These are phyloP conservation scores for Geodia barretti DNA, from an alignment of 37 sponge, comb jelly and placozoan species.

Conservation along the genomic window DNA sequence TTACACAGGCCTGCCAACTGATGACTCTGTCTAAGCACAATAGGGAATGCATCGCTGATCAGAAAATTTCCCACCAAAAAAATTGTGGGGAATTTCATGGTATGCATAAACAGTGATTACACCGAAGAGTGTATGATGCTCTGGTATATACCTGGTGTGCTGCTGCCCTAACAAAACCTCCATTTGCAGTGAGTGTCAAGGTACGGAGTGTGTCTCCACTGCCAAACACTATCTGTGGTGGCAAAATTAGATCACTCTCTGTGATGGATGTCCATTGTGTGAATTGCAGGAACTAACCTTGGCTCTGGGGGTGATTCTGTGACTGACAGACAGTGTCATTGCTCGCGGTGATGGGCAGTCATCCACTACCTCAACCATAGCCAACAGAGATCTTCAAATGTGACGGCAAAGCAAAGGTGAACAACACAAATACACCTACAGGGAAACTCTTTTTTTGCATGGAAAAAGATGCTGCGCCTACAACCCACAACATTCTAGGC, in stretches of 20 bases:
- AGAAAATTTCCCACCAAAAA: too few relatives aligned
- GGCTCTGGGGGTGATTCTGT: slow-evolving; percentile 33
- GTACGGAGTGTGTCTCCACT: slow-evolving; percentile 52
- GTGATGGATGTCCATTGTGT: too few relatives aligned
- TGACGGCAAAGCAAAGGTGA: too few relatives aligned
- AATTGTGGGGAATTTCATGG: background rate
- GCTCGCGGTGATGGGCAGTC: slow-evolving; percentile 36
- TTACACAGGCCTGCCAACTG: background rate
- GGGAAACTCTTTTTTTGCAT: too few relatives aligned
- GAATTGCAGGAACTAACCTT: slow-evolving; percentile 17
- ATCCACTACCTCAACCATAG: slow-evolving; percentile 3
- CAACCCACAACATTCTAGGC: too few relatives aligned
- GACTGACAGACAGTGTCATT: slow-evolving; percentile 2
- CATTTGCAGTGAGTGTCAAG: slow-evolving; percentile 60
- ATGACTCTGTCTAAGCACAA: too few relatives aligned
- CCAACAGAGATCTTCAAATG: slow-evolving; percentile 4
- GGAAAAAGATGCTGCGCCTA: too few relatives aligned
- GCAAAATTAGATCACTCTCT: too few relatives aligned
- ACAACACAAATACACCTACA: too few relatives aligned
- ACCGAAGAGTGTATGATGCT: too few relatives aligned
- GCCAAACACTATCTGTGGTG: slow-evolving; percentile 66
- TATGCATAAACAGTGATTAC: too few relatives aligned
- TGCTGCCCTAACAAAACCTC: slow-evolving; percentile 58
- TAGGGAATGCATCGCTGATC: too few relatives aligned
- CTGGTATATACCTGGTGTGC: slow-evolving; percentile 44